Conservation (phyloP, 1,140 invertebrate genomes). For the Papilio glaucus region DNA sequence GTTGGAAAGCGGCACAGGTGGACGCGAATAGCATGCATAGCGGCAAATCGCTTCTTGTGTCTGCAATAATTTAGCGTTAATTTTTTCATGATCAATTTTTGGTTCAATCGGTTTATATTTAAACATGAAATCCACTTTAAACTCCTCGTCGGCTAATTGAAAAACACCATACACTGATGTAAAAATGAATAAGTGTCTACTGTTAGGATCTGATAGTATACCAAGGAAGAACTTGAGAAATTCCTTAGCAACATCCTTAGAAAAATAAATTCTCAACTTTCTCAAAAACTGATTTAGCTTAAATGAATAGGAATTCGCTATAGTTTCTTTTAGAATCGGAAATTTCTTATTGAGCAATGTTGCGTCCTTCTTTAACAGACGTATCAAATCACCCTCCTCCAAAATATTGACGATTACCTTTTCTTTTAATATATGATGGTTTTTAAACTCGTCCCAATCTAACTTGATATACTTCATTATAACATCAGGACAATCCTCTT, state of each 20-base stretch:
- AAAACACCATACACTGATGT: constrained; percentile 55
- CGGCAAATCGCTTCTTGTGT: constrained; percentile 63
- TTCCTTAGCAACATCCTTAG: constrained; percentile 54
- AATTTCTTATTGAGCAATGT: constrained; percentile 47
- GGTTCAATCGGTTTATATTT: constrained; percentile 56
- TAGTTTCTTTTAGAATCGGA: constrained; percentile 35
- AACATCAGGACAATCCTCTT: constrained; percentile 55
- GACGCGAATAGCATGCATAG: constrained; percentile 56
- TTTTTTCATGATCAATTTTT: constrained; percentile 56
- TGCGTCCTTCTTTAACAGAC: constrained; percentile 58
- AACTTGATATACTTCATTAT: constrained; percentile 51
- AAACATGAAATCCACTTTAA: constrained; percentile 54
- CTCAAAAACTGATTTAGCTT: constrained; percentile 47
- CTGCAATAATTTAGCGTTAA: constrained; percentile 45
- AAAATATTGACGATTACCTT: constrained; percentile 40
- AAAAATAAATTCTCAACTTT: constrained; percentile 65
- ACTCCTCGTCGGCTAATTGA: constrained; percentile 52
- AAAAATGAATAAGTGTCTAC: constrained; percentile 18
- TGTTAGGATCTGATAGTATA: constrained; percentile 35
- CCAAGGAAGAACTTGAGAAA: constrained; percentile 49
- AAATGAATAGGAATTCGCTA: constrained; percentile 29
- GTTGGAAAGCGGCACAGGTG: constrained; percentile 55
- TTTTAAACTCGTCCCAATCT: constrained; percentile 45
- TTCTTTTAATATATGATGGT: constrained; percentile 38
- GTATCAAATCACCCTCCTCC: constrained; percentile 43